These are phyloP conservation scores for Pedetes capensis DNA, from an alignment of 2,113 vertebrate genomes.

Conservation along the genomic window DNA sequence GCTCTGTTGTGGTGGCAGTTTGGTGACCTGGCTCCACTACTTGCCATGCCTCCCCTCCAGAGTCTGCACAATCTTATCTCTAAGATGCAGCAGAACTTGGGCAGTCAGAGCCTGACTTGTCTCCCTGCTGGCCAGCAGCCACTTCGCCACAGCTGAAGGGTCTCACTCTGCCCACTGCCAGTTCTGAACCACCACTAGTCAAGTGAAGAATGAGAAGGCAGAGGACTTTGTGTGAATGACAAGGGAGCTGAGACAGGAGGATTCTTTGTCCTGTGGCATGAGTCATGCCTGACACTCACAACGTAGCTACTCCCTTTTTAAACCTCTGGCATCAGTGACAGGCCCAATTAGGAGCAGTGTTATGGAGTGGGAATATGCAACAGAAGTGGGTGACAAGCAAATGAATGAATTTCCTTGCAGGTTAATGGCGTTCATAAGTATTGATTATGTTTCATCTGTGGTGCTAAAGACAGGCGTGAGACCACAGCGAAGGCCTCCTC, in stretches of 20 bases:
- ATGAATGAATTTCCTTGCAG: neutral
- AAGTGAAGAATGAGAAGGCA: neutral
- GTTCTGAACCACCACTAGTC: neutral
- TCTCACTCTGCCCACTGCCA: neutral
- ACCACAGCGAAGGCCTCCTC: neutral
- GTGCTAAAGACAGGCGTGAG: neutral
- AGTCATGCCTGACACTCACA: neutral
- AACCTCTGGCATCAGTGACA: neutral
- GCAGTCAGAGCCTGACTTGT: neutral
- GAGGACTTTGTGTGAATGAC: neutral
- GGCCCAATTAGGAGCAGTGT: neutral
- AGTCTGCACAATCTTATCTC: neutral
- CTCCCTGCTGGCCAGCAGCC: neutral
- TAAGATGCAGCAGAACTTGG: neutral
- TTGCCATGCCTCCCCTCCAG: neutral
- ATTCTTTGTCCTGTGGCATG: neutral
- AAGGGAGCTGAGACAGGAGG: neutral
- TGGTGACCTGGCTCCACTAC: neutral
- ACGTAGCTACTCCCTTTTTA: neutral
- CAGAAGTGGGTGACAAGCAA: neutral
- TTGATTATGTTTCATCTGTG: neutral
- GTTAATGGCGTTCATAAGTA: neutral
- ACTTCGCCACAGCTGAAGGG: neutral
- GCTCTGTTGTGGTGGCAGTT: neutral
- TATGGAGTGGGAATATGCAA: neutral